Conservation (phyloP, 2,888 invertebrate genomes). For the Drosophila paranaensis region DNA sequence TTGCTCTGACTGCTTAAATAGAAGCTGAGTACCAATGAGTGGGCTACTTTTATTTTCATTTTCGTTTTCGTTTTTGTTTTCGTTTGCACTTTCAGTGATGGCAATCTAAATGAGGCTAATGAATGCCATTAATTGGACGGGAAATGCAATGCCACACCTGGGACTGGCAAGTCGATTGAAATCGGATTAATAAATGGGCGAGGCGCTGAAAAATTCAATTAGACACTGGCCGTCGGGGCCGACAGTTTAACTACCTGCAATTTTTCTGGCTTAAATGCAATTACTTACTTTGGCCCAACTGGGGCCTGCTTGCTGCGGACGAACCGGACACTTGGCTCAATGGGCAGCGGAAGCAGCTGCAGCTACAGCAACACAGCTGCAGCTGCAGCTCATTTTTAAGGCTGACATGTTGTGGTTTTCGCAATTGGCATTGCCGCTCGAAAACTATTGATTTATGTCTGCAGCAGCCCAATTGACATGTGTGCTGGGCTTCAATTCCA, state of each 20-base stretch:
- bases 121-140: slow-evolving; percentile 75
- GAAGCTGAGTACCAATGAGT: background rate
- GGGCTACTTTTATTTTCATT: slow-evolving; percentile 17
- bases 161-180: slow-evolving; percentile 69
- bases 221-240: slow-evolving; percentile 42
- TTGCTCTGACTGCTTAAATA: background rate
- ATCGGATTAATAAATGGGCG: slow-evolving; percentile 81
- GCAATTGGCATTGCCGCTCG: slow-evolving; percentile 35
- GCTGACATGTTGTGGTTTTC: slow-evolving; percentile 62
- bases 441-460: slow-evolving; percentile 68
- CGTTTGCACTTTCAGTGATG: slow-evolving; percentile 41
- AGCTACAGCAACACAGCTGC: slow-evolving; percentile 42
- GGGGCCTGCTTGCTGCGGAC: slow-evolving; percentile 32
- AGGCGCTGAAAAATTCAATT: slow-evolving; percentile 74
- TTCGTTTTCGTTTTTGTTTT: slow-evolving; percentile 5
- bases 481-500: slow-evolving; percentile 27
- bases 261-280: slow-evolving; percentile 70
- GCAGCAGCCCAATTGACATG: slow-evolving; percentile 59
- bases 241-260: slow-evolving; percentile 63
- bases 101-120: slow-evolving; percentile 75
- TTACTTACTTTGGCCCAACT: slow-evolving; percentile 49
- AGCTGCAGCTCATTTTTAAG: slow-evolving; percentile 64
- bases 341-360: slow-evolving; percentile 61
- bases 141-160: slow-evolving; percentile 46
- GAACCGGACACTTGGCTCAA: slow-evolving; percentile 58